Base-by-base conservation (phyloP, 2,888 invertebrate genomes). In the Phalera bucephala region DNA sequence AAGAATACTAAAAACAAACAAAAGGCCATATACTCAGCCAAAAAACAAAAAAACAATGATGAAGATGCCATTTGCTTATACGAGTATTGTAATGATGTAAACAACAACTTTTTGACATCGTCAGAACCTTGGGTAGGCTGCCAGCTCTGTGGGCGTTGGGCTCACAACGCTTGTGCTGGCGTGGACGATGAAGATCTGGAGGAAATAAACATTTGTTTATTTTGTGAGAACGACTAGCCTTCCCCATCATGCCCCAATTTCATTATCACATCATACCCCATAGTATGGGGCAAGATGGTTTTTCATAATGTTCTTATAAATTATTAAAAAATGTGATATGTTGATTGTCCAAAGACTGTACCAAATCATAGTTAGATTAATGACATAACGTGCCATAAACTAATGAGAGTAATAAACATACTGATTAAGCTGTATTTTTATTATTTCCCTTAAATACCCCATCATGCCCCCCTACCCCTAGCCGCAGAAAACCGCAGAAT, bases 11-110 rank as follows among this genome's bases (percentile, higher is more conserved):
- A n/a, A n/a, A n/a, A n/a, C n/a, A n/a, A n/a, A n/a, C n/a, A n/a
- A n/a, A n/a, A n/a, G n/a, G n/a, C n/a, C n/a, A n/a, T n/a, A n/a
- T n/a, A n/a, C n/a, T n/a, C n/a, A n/a, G n/a, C n/a, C n/a, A n/a
- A n/a, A n/a, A n/a, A n/a, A n/a, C n/a, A n/a, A n/a, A n/a, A n/a
- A n/a, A n/a, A n/a, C n/a, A n/a, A n/a, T n/a, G n/a, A 36, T 25
- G 31, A 36, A 36, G 36, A 36, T 31, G 30, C 36, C 25, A 32
- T 37, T 12, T 32, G 28, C 15, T 22, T 36, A n/a, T 36, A 31
- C 31, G n/a, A n/a, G n/a, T n/a, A n/a, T n/a, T 36, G 36, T 31
- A 31, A 31, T 13, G 37, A 32, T 28, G 28, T 22, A 25, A 36
- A 30, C 17, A 6, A 37, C 28, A 28, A 10, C 15, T 32, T 22